Evolutionary conservation across 2,113 vertebrate genomes (phyloP).

Genomic region (Percopsis transmontana): DNA sequence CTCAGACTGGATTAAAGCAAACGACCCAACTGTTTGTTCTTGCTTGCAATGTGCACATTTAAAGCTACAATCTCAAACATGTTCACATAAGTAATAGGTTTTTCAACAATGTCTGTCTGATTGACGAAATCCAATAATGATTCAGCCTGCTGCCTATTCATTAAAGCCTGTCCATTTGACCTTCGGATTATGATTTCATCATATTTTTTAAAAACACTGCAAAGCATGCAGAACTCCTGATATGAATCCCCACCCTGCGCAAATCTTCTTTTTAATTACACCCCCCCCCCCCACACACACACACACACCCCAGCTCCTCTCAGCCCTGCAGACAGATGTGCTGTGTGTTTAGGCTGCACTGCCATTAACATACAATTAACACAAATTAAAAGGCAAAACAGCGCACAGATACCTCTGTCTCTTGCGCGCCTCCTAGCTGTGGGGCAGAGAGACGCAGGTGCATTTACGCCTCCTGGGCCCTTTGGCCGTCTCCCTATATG

Average conservation of each 20-base stretch:
- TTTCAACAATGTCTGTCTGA: too few relatives aligned
- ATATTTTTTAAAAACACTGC: background rate
- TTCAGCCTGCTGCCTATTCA: too few relatives aligned
- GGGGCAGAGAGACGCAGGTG: background rate
- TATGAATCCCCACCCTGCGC: too few relatives aligned
- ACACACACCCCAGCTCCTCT: slow-evolving; percentile 6
- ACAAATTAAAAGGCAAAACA: slow-evolving; percentile 68
- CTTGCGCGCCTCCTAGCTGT: slow-evolving; percentile 52
- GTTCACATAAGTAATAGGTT: too few relatives aligned
- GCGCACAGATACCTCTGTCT: slow-evolving; percentile 46
- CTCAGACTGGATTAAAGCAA: background rate
- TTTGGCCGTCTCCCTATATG: slow-evolving; percentile 13
- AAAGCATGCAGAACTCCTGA: background rate
- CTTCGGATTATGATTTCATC: background rate
- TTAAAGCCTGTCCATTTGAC: too few relatives aligned
- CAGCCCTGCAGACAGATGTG: slow-evolving; percentile 45
- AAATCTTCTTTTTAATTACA: too few relatives aligned
- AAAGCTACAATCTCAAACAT: too few relatives aligned
- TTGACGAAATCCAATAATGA: too few relatives aligned
- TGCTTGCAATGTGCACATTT: background rate
- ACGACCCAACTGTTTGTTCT: background rate
- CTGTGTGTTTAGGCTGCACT: slow-evolving; percentile 50
- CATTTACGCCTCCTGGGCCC: background rate
- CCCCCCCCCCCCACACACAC: slow-evolving; percentile 37
- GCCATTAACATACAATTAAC: slow-evolving; percentile 71